These are phyloP conservation scores for Eueremaeus valkanovi DNA, from an alignment of 2,888 invertebrate species.

Conservation along the genomic window DNA sequence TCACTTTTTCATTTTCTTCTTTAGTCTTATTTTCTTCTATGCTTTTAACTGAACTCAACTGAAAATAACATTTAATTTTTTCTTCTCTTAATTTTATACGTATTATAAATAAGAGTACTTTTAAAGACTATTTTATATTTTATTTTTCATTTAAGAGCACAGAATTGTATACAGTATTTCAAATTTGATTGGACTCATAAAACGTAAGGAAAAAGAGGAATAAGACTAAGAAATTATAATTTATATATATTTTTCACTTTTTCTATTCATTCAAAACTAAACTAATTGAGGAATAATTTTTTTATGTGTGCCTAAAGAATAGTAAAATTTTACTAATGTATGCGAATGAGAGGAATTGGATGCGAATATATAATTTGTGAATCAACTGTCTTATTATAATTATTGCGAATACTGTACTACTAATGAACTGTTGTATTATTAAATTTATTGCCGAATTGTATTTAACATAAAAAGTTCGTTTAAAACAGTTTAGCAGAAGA, in stretches of 20 bases:
- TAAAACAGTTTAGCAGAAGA: neutral
- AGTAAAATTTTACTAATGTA: no score
- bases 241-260: no score
- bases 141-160: neutral
- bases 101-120: neutral
- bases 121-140: neutral
- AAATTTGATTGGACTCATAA: no score
- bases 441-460: neutral
- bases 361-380: no score
- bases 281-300: no score
- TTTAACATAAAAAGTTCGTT: slow-evolving; percentile 11
- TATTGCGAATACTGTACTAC: neutral
- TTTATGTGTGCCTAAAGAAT: no score
- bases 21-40: neutral
- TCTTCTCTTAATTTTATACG: neutral
- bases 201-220: no score
- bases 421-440: neutral
- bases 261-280: no score
- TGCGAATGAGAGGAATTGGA: no score
- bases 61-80: neutral
- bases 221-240: no score
- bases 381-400: no score
- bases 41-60: neutral
- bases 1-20: neutral
- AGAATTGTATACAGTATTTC: no score